Conservation (phyloP, 2,797 vertebrate genomes). For the Cyclopterus lumpus region DNA sequence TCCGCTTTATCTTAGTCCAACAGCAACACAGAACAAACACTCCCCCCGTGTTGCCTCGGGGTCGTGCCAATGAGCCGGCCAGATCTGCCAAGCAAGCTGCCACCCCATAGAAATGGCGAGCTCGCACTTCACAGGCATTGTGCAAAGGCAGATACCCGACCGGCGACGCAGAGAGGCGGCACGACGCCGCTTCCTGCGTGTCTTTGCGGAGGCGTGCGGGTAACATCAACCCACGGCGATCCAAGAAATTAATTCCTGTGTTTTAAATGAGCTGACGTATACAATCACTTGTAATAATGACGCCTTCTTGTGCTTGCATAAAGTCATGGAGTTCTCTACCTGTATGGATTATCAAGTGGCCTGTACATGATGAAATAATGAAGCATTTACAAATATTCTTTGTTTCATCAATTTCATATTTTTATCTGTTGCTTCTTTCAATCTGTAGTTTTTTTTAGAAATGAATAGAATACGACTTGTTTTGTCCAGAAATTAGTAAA, state of each 20-base stretch:
- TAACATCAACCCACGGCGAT: slow-evolving; percentile 24
- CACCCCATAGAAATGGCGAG: slow-evolving; percentile 73
- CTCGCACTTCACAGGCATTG: slow-evolving; percentile 67
- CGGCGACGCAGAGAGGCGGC: slow-evolving; percentile 38
- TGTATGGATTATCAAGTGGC: not conserved
- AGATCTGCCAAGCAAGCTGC: slow-evolving; percentile 80
- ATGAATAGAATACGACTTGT: not conserved
- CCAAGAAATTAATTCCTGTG: not conserved
- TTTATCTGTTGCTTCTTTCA: not conserved
- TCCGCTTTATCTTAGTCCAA: slow-evolving; percentile 83
- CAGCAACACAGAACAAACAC: slow-evolving; percentile 83
- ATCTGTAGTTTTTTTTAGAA: not conserved
- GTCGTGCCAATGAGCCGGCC: slow-evolving; percentile 79
- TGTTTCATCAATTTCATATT: not conserved
- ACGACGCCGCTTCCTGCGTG: slow-evolving; percentile 44
- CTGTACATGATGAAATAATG: too few relatives aligned
- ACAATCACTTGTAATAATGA: not conserved
- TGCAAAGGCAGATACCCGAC: slow-evolving; percentile 59
- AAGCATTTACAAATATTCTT: not conserved
- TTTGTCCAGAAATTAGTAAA: not conserved
- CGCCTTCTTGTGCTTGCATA: not conserved
- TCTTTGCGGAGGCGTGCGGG: slow-evolving; percentile 16
- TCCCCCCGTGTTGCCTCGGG: slow-evolving; percentile 75
- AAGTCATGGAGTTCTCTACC: not conserved
- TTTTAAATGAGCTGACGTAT: slow-evolving; percentile 16